Percentiles rank a stretch among this genome's conserved stretches.
Conservation (phyloP, 2,113 vertebrate species). For the Tinamus guttatus region DNA sequence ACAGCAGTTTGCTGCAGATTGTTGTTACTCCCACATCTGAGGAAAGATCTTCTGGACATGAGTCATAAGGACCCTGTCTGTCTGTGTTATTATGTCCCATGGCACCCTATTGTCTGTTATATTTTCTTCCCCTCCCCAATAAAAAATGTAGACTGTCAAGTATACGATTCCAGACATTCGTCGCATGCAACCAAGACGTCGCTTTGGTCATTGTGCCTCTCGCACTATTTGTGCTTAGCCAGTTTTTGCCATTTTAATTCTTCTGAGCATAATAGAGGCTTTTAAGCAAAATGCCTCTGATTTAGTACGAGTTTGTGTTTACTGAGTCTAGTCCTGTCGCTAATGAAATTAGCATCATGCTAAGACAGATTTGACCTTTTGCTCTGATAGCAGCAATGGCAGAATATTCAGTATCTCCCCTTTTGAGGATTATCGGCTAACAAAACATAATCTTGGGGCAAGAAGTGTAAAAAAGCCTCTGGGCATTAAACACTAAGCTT, state of each 20-base stretch:
- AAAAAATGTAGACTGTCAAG: conserved; percentile 3
- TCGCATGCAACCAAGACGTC: background rate
- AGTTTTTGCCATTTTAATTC: background rate
- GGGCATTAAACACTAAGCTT: background rate
- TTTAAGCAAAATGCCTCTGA: conserved; percentile 5
- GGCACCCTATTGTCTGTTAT: conserved; percentile 65
- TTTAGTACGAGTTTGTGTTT: background rate
- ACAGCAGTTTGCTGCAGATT: conserved; percentile 68
- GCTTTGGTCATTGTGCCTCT: background rate
- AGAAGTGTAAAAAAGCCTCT: background rate
- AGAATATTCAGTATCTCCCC: background rate
- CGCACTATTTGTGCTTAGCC: background rate
- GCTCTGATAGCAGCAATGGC: rapidly evolving
- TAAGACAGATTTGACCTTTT: background rate
- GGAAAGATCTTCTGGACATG: conserved; percentile 69
- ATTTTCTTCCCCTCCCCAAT: conserved; percentile 8
- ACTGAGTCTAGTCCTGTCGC: background rate
- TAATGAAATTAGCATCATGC: background rate
- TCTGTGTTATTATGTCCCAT: conserved; percentile 55
- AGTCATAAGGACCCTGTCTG: conserved; percentile 54
- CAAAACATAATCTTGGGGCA: background rate
- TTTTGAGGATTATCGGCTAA: background rate
- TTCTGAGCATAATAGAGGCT: background rate
- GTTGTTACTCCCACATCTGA: conserved; percentile 63
- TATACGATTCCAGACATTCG: background rate